These are phyloP conservation scores for Colius striatus DNA, from an alignment of 2,113 vertebrate genomes.

Conservation along the genomic window DNA sequence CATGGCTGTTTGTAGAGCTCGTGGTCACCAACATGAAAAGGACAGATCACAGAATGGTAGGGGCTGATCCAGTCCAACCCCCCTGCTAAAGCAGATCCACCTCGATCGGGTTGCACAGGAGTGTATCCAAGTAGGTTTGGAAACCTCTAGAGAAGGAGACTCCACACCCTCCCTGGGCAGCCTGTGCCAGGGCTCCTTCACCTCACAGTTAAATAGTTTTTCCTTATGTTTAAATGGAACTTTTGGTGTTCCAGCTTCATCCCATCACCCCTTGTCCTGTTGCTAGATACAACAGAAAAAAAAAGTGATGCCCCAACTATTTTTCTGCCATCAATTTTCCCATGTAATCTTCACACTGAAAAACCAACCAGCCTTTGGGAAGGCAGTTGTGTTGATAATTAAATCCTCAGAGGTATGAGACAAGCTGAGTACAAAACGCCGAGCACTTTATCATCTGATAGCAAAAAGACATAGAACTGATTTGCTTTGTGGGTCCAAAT, in stretches of 20 bases:
- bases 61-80: too few species aligned
- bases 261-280: too few species aligned
- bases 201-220: too few species aligned
- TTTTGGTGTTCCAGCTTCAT: too few species aligned
- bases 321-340: neutral
- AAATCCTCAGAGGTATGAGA: slow-evolving; percentile 22
- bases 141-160: too few species aligned
- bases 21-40: neutral
- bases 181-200: too few species aligned
- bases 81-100: too few species aligned
- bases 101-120: too few species aligned
- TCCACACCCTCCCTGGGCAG: too few species aligned
- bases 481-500: neutral
- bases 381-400: slow-evolving; percentile 1
- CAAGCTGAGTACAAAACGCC: neutral
- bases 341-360: neutral
- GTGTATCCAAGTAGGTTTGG: too few species aligned
- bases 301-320: neutral
- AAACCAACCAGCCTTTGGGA: neutral
- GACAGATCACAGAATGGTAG: neutral
- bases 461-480: neutral
- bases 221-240: too few species aligned
- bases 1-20: neutral
- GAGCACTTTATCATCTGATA: neutral
- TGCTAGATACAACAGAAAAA: too few species aligned